Conservation (phyloP, 2,113 vertebrate genomes). For the Pontoporia blainvillei region DNA sequence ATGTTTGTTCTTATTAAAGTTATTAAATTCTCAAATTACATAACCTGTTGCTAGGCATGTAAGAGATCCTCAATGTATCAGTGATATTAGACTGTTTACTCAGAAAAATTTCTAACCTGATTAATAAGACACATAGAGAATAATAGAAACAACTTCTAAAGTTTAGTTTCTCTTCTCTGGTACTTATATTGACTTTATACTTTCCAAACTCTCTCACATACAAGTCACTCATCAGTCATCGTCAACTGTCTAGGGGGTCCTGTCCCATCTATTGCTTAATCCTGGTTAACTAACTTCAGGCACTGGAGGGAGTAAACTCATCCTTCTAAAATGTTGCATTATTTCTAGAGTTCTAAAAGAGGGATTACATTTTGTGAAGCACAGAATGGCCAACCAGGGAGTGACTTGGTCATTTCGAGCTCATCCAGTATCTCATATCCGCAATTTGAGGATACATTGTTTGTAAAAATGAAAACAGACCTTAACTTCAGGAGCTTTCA, state of each 20-base stretch:
- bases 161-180: not conserved
- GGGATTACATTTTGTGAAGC: not conserved
- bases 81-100: not conserved
- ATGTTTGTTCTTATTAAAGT: not conserved
- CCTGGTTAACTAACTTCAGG: not conserved
- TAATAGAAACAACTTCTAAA: not conserved
- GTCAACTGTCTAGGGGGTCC: not conserved
- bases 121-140: not conserved
- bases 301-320: not conserved
- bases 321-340: not conserved
- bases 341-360: slow-evolving; percentile 12
- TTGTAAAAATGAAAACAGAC: slow-evolving; percentile 1
- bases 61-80: not conserved
- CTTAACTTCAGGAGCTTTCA: not conserved
- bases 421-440: not conserved
- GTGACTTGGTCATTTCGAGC: not conserved
- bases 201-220: not conserved
- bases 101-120: not conserved
- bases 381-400: not conserved
- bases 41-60: not conserved
- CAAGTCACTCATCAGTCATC: not conserved
- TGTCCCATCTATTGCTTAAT: not conserved
- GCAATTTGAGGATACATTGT: not conserved
- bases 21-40: slow-evolving; percentile 9
- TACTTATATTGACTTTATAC: not conserved